Base-by-base conservation (phyloP, 64 coral and sea anemone species). In the Stichodactyla mertensii region DNA sequence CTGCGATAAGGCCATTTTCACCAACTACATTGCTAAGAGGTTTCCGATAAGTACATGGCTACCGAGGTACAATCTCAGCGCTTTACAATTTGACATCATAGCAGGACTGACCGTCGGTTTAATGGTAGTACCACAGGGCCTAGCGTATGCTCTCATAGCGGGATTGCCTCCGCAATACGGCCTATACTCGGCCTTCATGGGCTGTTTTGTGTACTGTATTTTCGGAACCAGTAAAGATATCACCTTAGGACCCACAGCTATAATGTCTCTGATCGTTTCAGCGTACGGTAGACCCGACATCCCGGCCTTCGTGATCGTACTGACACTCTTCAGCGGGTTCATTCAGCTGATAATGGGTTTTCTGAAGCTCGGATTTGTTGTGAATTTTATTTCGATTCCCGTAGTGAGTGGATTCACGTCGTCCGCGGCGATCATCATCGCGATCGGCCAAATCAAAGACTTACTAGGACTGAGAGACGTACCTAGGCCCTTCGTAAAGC, bases 141-240 rank as follows among this genome's bases (percentile, higher is more conserved):
- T 96, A 69, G 94, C 94, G 55, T 96, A 96, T 52, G 91, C 94
- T 31, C 85, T 93, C 27, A 80, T 96, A 0, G 94, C 94, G 4
- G 91, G 94, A 4, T 60, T 96, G 28, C 91, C 91, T 61, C 94
- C 88, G 31, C 91, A 93, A 64, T 96, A 84, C 60, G 94, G 94
- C 78, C 86, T 96, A 10, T 96, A 96, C 77, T 96, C 94, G 19
- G 91, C 94, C 18, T 96, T 96, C 77, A 85, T 96, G 88, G 94
- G 94, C 31, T 97, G 94, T 89, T 97, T 97, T 78, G 86, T 93
- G 9, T 97, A 97, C 84, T 90, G 91, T 77, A 82, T 97, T 85
- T 85, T 97, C 60, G 94, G 94, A 57, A 97, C 94, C 15, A 97
- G 94, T 87, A 97, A 93, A 93, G 94, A 97, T 51, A 90, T 97